These are phyloP conservation scores for Astyanax mexicanus DNA, from an alignment of 2,797 vertebrate species.

Conservation along the genomic window DNA sequence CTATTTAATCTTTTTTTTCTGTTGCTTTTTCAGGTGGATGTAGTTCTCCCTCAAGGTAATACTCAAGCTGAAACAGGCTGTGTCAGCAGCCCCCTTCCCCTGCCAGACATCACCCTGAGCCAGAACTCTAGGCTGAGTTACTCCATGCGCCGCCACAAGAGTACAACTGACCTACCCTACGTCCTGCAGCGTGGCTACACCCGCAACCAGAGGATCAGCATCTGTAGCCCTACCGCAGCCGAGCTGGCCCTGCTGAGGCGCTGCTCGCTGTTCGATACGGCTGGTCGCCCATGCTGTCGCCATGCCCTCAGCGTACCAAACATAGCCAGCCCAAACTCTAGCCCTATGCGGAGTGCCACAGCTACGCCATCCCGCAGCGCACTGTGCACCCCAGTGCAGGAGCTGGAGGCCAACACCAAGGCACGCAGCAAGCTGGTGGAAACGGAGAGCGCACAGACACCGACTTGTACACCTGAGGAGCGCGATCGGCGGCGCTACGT, in stretches of 20 bases:
- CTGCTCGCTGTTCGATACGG: slow-evolving; percentile 55
- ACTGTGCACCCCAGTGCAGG: slow-evolving; percentile 49
- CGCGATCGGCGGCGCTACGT: slow-evolving; percentile 57
- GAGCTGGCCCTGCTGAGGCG: slow-evolving; percentile 43
- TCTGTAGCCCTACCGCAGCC: background rate
- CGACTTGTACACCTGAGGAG: slow-evolving; percentile 53
- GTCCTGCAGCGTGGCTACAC: slow-evolving; percentile 10
- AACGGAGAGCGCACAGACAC: slow-evolving; percentile 54
- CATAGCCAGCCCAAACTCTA: slow-evolving; percentile 45
- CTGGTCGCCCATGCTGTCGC: slow-evolving; percentile 19
- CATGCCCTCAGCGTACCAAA: slow-evolving; percentile 63
- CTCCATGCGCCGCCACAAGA: slow-evolving; percentile 48
- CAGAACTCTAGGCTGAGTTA: background rate
- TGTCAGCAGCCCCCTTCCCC: background rate
- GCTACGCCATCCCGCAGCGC: slow-evolving; percentile 49
- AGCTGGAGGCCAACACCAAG: slow-evolving; percentile 54
- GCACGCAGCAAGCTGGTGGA: slow-evolving; percentile 58
- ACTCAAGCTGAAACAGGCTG: background rate
- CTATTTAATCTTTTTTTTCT: no score
- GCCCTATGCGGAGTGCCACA: slow-evolving; percentile 13
- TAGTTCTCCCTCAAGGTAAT: background rate
- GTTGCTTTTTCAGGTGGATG: background rate
- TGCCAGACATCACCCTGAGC: slow-evolving; percentile 26
- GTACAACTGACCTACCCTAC: slow-evolving; percentile 55
- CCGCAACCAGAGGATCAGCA: slow-evolving; percentile 9